phyloP scores from a whole-genome alignment of 2,113 vertebrate genomes.

The Danionella cerebrum region DNA sequence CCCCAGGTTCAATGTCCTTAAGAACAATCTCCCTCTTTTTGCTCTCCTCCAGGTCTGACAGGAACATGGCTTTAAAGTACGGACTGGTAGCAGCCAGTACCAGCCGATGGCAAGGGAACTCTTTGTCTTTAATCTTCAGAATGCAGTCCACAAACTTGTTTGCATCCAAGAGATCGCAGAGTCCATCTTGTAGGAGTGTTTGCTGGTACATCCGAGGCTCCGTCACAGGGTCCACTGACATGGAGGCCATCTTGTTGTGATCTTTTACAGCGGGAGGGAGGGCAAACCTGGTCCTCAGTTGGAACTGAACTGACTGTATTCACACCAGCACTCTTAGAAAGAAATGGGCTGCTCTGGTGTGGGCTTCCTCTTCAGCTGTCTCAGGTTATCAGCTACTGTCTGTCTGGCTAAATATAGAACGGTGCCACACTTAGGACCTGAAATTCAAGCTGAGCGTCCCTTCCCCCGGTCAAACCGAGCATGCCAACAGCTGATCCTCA shows the following conservation, averaged over 20 bases:
- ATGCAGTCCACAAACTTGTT: conserved; percentile 91
- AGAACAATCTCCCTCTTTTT: conserved; percentile 79
- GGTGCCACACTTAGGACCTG: conserved; percentile 54
- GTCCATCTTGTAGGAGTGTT: conserved; percentile 90
- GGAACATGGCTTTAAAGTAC: conserved; percentile 84
- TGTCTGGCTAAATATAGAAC: conserved; percentile 77
- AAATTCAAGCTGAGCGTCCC: conserved; percentile 48
- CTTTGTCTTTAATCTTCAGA: conserved; percentile 83
- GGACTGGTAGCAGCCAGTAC: conserved; percentile 95
- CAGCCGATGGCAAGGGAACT: conserved; percentile 90
- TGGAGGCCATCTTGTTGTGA: conserved; percentile 73
- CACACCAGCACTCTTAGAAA: conserved; percentile 35
- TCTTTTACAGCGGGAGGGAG: conserved; percentile 29
- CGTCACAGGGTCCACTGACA: conserved; percentile 74
- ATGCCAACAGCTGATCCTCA: conserved; percentile 53
- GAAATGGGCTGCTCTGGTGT: conserved; percentile 16
- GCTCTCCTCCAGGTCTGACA: conserved; percentile 81
- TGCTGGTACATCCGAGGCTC: conserved; percentile 93
- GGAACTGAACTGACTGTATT: conserved; percentile 42
- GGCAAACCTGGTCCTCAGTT: conserved; percentile 41
- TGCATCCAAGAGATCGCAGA: conserved; percentile 88
- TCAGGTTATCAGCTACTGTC: conserved; percentile 51
- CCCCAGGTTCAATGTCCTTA: conserved; percentile 85
- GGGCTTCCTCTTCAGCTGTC: conserved; percentile 58
- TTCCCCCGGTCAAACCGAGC: conserved; percentile 41